Evolutionary conservation across 2,797 vertebrate genomes (phyloP), one percentile per base, ranked within the genome.

Genomic region (Catamblyrhynchus diadema): DNA sequence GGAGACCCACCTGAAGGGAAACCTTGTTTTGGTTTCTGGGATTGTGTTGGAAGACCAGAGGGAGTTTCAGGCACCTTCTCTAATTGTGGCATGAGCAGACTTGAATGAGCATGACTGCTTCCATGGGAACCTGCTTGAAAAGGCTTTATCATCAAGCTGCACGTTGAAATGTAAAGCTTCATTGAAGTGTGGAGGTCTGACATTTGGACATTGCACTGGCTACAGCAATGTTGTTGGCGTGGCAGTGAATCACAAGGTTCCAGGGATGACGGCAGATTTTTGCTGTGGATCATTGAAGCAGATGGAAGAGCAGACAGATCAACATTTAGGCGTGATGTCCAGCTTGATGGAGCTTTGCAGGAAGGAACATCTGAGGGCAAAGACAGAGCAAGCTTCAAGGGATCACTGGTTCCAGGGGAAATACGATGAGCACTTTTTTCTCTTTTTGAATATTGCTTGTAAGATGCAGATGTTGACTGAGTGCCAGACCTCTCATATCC

Each of bases 81-180:
- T 53, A 95, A 50, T 6, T 88, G 94, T 12, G 96, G 94, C 81
- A 97, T 20, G 19, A 97, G 30, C 72, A 96, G 44, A 57, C 86
- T 88, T 71, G 97, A 94, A 86, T 78, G 90, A 93, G 45, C 33
- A 17, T 67, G 92, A 57, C 22, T 89, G 32, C 78, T 95, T 75
- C 62, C 62, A 51, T 24, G 81, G 53, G 81, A 83, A 56, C 69
- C 56, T 69, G 81, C 28, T 84, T 0, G 87, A 39, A 93, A 82
- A 85, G 97, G 96, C 72, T 97, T 97, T 90, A 98, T 81, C 0
- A 30, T 95, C 90, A 97, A 86, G 71, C 94, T 97, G 96, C 96
- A 97, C 5, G 97, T 97, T 73, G 97, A 98, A 95, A 97, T 95
- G 70, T 97, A 94, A 75, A 98, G 90, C 45, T 97, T 98, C 85